Evolutionary conservation across 2,797 vertebrate genomes (phyloP).

Genomic region (Sebastes diaconus): DNA sequence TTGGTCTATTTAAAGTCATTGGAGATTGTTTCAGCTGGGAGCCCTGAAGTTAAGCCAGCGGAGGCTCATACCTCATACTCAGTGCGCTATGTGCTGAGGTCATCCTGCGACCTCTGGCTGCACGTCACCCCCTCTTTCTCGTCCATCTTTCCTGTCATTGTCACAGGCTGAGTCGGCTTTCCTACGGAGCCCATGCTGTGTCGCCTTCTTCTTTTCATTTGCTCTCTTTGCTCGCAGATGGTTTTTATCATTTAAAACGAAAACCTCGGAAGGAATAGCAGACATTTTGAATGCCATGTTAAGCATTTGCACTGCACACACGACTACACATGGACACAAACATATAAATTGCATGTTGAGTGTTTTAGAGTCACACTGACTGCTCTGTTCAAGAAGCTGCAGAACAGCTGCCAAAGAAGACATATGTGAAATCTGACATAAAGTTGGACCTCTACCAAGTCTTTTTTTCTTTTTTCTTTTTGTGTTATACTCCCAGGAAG

Average conservation of each 20-base stretch:
- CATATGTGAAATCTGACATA: slow-evolving; percentile 48
- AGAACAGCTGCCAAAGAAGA: slow-evolving; percentile 61
- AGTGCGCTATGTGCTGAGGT: slow-evolving; percentile 50
- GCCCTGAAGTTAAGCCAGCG: slow-evolving; percentile 55
- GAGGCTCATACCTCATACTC: slow-evolving; percentile 40
- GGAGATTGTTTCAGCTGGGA: slow-evolving; percentile 52
- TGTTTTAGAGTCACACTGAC: slow-evolving; percentile 44
- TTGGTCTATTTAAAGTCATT: slow-evolving; percentile 60
- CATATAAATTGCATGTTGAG: slow-evolving; percentile 3
- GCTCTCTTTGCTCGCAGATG: not conserved
- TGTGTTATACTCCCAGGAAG: not conserved
- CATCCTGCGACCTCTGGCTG: slow-evolving; percentile 59
- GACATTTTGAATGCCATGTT: slow-evolving; percentile 4
- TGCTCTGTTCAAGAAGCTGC: slow-evolving; percentile 28
- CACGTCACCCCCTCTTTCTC: slow-evolving; percentile 57
- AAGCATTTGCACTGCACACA: slow-evolving; percentile 14
- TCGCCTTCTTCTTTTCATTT: not conserved
- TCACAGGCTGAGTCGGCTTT: slow-evolving; percentile 47
- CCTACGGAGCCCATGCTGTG: slow-evolving; percentile 27
- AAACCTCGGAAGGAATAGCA: not conserved
- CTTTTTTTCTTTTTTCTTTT: slow-evolving; percentile 4
- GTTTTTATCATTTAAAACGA: slow-evolving; percentile 9
- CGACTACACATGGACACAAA: slow-evolving; percentile 20
- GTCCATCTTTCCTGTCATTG: slow-evolving; percentile 76
- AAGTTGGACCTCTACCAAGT: slow-evolving; percentile 48